Evolutionary conservation across 1,140 invertebrate genomes (phyloP), one percentile per base, ranked within the genome.

Genomic region (Hylaeus volcanicus): DNA sequence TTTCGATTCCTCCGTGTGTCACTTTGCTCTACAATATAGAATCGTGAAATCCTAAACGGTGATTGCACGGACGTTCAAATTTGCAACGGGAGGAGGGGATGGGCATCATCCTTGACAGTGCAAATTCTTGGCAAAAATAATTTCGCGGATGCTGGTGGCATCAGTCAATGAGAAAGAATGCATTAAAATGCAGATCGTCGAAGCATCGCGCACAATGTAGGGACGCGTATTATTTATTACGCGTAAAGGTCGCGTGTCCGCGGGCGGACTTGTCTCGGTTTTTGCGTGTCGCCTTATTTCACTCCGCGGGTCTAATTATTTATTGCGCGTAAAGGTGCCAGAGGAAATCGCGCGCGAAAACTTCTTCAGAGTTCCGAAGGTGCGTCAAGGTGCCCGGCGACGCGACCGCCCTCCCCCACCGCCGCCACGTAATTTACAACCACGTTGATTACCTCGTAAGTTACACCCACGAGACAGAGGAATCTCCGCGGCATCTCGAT

Each of bases 331-430:
- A 41, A 74, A 74, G 9, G 45, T 74, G 72, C 45, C 60, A 51
- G 45, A 12, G 61, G 39, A 74, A 53, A 74, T 11, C 51, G 41
- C 41, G 61, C 61, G 61, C 12, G 61, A 14, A 63, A 71, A 71
- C 12, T 58, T 39, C 66, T 37, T 9, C 56, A 11, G 9, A 5
- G 56, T 39, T 3, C 8, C 60, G 48, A 26, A 15, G 45, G 12
- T 26, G 15, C 85, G 74, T 76, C 26, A 26, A 85, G 82, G 88
- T 88, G 37, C 88, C 88, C 83, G 85, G 89, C 90, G 91, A 82
- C 75, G 79, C 45, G 68, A 26, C 56, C 71, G 55, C 5, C 1
- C 43, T 72, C 70, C 60, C 56, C 39, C 58, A 5, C 45, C 58
- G 14, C 41, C 12, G 39, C 12, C 53, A 65, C 68, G 72, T 82